Conservation (phyloP, 2,797 vertebrate genomes). For the Gymnopithys bicolor region DNA sequence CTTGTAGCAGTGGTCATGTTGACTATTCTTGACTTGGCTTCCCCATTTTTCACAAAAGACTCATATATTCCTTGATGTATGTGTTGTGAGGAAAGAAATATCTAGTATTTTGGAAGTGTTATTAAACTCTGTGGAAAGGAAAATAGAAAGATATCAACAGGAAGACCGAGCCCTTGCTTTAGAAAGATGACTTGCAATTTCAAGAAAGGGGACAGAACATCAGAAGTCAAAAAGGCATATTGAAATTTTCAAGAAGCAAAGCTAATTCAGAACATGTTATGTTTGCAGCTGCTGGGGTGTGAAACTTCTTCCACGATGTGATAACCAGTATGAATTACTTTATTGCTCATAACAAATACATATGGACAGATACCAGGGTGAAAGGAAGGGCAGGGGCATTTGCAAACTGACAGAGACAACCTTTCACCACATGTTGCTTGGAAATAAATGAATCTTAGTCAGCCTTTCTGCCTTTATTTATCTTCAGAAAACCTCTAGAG, state of each 20-base stretch:
- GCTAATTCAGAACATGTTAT: slow-evolving; percentile 13
- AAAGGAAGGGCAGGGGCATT: slow-evolving; percentile 40
- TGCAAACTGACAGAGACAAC: not conserved
- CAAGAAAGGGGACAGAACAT: not conserved
- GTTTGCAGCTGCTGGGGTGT: slow-evolving; percentile 45
- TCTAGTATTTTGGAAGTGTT: not conserved
- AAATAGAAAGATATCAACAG: not conserved
- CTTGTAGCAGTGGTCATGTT: not conserved
- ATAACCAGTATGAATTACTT: slow-evolving; percentile 6
- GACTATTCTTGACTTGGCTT: not conserved
- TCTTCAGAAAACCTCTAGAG: not conserved
- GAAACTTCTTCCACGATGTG: not conserved
- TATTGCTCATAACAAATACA: slow-evolving; percentile 32
- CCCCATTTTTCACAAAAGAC: not conserved
- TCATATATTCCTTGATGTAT: not conserved
- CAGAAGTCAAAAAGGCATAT: slow-evolving; percentile 29
- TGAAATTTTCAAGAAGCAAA: not conserved
- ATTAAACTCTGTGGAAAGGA: not conserved
- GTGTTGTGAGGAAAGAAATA: not conserved
- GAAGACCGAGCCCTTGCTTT: not conserved
- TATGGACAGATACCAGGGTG: slow-evolving; percentile 46
- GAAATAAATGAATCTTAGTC: not conserved
- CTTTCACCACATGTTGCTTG: not conserved
- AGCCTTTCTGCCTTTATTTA: slow-evolving; percentile 12
- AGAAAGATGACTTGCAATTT: slow-evolving; percentile 28